phyloP scores from a whole-genome alignment of 2,888 invertebrate species.

The Calameuta filiformis region DNA sequence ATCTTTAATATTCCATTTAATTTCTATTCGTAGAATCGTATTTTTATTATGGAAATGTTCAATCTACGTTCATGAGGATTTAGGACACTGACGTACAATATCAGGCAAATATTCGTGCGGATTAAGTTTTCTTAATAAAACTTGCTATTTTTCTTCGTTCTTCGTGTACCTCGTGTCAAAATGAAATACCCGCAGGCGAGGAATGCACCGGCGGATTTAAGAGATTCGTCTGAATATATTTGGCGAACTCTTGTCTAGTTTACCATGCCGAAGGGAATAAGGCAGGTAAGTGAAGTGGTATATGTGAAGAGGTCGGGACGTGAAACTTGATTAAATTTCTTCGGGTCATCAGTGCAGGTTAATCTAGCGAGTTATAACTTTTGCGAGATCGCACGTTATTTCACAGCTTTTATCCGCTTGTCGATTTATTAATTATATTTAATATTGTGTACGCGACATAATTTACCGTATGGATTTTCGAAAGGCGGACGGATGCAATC shows the following conservation, averaged over 20 bases:
- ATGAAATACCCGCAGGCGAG: neutral
- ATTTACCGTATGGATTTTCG: neutral
- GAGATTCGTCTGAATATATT: neutral
- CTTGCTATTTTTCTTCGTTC: neutral
- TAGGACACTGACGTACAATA: neutral
- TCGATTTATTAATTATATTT: neutral
- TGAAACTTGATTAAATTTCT: slow-evolving; percentile 37
- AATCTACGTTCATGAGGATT: neutral
- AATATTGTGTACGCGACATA: neutral
- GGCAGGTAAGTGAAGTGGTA: slow-evolving; percentile 13
- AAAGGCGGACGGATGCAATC: neutral
- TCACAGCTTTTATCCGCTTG: neutral
- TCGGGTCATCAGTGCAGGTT: slow-evolving; percentile 33
- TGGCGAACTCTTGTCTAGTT: slow-evolving; percentile 14
- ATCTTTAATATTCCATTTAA: neutral
- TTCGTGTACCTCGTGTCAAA: neutral
- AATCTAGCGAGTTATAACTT: slow-evolving; percentile 31
- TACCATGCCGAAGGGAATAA: slow-evolving; percentile 1
- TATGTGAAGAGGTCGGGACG: slow-evolving; percentile 12
- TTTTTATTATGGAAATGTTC: neutral
- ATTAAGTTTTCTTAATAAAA: neutral
- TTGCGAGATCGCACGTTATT: slow-evolving; percentile 17
- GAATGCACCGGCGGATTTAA: neutral
- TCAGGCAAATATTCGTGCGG: neutral
- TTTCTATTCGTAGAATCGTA: neutral